Evolutionary conservation across 1,140 invertebrate species (phyloP).

Genomic region (Apis cerana): DNA sequence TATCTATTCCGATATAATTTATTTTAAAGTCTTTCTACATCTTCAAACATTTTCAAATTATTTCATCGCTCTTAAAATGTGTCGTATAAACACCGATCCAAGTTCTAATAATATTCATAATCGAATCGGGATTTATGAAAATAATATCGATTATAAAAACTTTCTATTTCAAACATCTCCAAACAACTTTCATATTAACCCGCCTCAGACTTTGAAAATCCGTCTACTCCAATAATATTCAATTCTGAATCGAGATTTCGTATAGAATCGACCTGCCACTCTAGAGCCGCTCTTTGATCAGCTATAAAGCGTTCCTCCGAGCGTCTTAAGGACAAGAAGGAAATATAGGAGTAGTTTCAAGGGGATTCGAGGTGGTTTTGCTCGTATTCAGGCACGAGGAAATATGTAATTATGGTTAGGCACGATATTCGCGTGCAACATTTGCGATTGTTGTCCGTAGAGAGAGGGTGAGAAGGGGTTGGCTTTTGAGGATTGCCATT

Average conservation of each 20-base stretch:
- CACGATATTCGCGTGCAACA: neutral
- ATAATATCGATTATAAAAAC: neutral
- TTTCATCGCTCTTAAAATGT: too few relatives aligned
- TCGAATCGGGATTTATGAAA: neutral
- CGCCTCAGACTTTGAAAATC: neutral
- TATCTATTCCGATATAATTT: neutral
- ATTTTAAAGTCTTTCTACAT: neutral
- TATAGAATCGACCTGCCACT: neutral
- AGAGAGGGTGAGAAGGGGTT: neutral
- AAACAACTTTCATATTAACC: neutral
- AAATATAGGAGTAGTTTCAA: constrained; percentile 5
- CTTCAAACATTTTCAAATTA: neutral
- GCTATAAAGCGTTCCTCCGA: neutral
- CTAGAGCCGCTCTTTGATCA: constrained; percentile 8
- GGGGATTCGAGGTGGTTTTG: neutral
- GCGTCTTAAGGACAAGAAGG: neutral
- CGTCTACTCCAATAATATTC: neutral
- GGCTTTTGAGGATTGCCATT: neutral
- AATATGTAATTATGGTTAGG: constrained; percentile 34
- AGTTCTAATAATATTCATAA: too few relatives aligned
- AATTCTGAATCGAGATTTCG: neutral
- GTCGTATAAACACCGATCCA: too few relatives aligned
- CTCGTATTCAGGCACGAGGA: neutral
- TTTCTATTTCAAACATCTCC: neutral
- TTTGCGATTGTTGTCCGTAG: constrained; percentile 1